Evolutionary conservation across 1,140 invertebrate genomes (phyloP).

Genomic region (Dinothrombium tinctorium): DNA sequence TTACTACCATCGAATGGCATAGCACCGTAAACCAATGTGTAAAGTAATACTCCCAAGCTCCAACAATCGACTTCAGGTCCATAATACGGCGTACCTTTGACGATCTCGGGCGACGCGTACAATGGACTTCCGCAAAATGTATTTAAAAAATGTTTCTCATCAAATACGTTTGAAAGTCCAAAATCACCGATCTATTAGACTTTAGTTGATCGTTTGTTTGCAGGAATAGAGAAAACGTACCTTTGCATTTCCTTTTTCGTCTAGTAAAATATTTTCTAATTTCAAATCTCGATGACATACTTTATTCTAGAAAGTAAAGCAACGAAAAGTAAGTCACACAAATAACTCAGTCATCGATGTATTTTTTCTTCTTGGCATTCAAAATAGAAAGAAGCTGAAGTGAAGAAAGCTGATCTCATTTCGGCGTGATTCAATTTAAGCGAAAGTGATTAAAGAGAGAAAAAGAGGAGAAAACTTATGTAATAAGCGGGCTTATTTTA

Average conservation of each 20-base stretch:
- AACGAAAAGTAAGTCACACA: too few relatives aligned
- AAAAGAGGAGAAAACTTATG: too few relatives aligned
- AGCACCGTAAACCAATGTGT: constrained; percentile 92
- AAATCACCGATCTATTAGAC: constrained; percentile 76
- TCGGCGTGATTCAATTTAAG: too few relatives aligned
- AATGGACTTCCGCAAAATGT: constrained; percentile 95
- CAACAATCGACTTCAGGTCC: constrained; percentile 83
- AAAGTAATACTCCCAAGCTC: constrained; percentile 88
- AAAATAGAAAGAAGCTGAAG: too few relatives aligned
- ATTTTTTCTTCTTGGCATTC: too few relatives aligned
- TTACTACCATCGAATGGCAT: constrained; percentile 99
- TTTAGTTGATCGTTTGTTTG: too few relatives aligned
- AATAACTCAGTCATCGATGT: too few relatives aligned
- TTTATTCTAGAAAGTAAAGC: constrained; percentile 45
- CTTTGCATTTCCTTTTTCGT: constrained; percentile 84
- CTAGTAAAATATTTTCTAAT: constrained; percentile 91
- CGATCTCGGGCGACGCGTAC: constrained; percentile 96
- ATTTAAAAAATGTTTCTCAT: constrained; percentile 48
- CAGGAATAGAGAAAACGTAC: too few relatives aligned
- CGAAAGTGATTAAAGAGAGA: too few relatives aligned
- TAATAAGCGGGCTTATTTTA: too few relatives aligned
- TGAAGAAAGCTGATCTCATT: too few relatives aligned
- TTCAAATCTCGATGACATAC: constrained; percentile 96
- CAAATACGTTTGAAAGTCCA: constrained; percentile 91
- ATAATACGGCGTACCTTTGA: constrained; percentile 86